These are phyloP conservation scores for Corydoras sp. DNA, from an alignment of 2,113 vertebrate genomes.

Conservation along the genomic window DNA sequence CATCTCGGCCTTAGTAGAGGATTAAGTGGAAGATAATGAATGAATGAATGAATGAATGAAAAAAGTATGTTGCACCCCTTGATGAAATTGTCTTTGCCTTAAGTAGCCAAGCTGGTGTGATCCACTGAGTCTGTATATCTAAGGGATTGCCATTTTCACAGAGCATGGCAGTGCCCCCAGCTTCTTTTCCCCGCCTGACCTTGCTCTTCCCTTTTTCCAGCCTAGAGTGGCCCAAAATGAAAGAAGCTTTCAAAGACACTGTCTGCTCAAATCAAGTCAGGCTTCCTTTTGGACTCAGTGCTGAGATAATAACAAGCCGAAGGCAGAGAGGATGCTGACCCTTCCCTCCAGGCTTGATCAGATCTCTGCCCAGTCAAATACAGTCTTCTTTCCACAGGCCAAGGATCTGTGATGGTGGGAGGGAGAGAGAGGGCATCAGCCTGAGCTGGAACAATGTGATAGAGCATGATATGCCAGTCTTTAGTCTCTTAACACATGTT, in stretches of 20 bases:
- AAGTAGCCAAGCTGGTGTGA: slow-evolving; percentile 65
- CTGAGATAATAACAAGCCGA: slow-evolving; percentile 69
- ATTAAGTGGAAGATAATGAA: too few species aligned
- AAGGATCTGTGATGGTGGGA: slow-evolving; percentile 61
- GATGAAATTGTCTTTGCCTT: slow-evolving; percentile 54
- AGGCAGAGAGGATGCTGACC: slow-evolving; percentile 68
- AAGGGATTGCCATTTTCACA: slow-evolving; percentile 69
- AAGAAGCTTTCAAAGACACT: slow-evolving; percentile 69
- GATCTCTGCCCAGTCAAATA: slow-evolving; percentile 72
- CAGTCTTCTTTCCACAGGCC: slow-evolving; percentile 59
- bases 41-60: too few species aligned
- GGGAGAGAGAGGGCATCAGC: slow-evolving; percentile 63
- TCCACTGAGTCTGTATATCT: slow-evolving; percentile 66
- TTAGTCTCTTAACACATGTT: slow-evolving; percentile 48
- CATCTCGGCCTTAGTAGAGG: too few species aligned
- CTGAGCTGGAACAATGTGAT: slow-evolving; percentile 60
- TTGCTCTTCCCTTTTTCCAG: slow-evolving; percentile 60
- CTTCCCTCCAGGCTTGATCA: slow-evolving; percentile 68
- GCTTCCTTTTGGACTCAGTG: slow-evolving; percentile 66
- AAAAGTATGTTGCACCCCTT: too few species aligned
- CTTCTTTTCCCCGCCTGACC: slow-evolving; percentile 58
- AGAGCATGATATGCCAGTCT: slow-evolving; percentile 63
- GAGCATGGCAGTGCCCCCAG: slow-evolving; percentile 46
- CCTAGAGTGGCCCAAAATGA: slow-evolving; percentile 68
- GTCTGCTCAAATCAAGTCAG: slow-evolving; percentile 71